A percentile compares a stretch with the other conserved stretches of the same genome.
These are phyloP conservation scores for Rhipidura dahli DNA, from an alignment of 2,113 vertebrate genomes.

Conservation along the genomic window DNA sequence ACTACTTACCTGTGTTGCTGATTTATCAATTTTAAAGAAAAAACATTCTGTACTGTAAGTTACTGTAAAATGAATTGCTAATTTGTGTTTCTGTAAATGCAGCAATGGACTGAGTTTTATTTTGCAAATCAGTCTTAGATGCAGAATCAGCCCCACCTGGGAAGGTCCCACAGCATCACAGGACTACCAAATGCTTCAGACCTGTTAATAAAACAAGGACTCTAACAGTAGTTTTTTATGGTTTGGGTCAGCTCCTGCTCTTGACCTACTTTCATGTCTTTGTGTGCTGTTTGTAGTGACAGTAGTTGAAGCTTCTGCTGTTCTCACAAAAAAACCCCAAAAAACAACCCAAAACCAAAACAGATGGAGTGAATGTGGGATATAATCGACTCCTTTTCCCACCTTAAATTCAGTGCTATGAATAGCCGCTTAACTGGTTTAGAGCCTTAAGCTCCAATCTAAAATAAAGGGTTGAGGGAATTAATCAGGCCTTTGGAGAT, in stretches of 20 bases:
- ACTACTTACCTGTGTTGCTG: background rate
- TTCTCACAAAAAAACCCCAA: background rate
- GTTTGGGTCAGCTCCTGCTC: background rate
- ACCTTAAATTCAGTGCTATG: background rate
- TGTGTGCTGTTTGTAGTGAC: background rate
- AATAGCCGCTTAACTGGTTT: background rate
- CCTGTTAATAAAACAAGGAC: background rate
- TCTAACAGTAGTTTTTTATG: background rate
- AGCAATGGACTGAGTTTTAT: background rate
- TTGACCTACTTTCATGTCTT: background rate
- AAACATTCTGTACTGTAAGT: background rate
- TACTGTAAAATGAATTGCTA: background rate
- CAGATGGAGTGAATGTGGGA: background rate
- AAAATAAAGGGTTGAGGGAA: accelerated
- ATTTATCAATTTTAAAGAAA: background rate
- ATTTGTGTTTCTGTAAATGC: background rate
- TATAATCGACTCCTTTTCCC: background rate
- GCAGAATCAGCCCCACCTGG: background rate
- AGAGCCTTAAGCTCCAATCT: background rate
- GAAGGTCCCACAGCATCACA: background rate
- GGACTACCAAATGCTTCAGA: background rate
- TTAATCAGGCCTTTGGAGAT: background rate
- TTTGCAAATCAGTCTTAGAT: background rate
- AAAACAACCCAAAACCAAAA: background rate
- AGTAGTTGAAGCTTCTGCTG: background rate